Base-by-base conservation (phyloP, 2,113 vertebrate genomes). In the Nesogale talazaci region DNA sequence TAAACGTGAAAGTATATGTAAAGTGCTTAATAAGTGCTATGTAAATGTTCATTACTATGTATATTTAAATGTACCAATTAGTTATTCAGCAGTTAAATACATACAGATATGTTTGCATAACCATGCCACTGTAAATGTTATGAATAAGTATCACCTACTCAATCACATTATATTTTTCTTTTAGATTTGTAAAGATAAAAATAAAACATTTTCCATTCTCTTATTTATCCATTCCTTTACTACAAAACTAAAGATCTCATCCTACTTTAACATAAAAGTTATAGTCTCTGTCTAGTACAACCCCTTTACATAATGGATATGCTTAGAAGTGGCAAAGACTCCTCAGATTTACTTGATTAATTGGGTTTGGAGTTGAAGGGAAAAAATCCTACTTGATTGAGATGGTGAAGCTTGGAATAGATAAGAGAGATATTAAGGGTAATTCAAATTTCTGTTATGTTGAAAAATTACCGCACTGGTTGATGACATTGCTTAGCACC, bases 141-240 rank as follows among this genome's bases (percentile, higher is more conserved):
- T 65, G 63, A 85, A 14, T 88, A 69, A 93, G 38, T 89, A 83
- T 59, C 89, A 88, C 72, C 84, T 95, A 56, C 61, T 88, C 16
- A 72, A 4, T 93, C 69, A 77, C 80, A 27, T 67, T 67, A 38
- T 89, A 31, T 83, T 80, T 61, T 81, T 88, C 70, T 77, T 89
- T 79, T 77, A 89, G 59, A 77, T 38, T 27, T 93, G 5, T 93
- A 79, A 83, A 89, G 61, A 56, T 29, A 34, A 78, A 67, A 86
- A 42, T 89, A 82, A 95, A 89, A 76, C 74, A 11, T 31, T 25
- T 86, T 94, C 84, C 20, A 40, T 91, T 91, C 2, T 25, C 9
- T 38, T 6, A 87, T 0, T 82, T 88, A 40, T 61, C 10, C 23
- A 3, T 83, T 92, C 88, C 22, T 88, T 72, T 89, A 2, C 91